phyloP scores from a whole-genome alignment of 1,140 invertebrate genomes.

The Zeugodacus cucurbitae region DNA sequence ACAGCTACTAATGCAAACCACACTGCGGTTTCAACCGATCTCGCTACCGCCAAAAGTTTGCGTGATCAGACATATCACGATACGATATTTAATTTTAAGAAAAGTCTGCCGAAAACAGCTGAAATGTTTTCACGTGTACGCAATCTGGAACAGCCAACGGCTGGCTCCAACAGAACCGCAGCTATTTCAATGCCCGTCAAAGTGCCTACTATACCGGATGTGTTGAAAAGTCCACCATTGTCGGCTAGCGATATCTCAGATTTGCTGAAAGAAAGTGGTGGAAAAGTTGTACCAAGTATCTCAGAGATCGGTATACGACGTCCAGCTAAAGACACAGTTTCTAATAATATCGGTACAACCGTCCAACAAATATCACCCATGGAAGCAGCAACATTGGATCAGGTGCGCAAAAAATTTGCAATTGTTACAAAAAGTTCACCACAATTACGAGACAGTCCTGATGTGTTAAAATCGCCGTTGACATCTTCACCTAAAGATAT shows the following conservation, averaged over 20 bases:
- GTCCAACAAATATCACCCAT: background rate
- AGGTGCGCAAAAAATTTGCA: constrained; percentile 42
- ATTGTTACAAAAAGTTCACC: constrained; percentile 36
- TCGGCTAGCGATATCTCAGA: constrained; percentile 44
- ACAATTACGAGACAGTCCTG: background rate
- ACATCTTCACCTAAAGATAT: background rate
- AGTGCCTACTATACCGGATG: constrained; percentile 41
- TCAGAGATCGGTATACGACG: constrained; percentile 43
- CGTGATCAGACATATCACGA: background rate
- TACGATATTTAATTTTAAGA: constrained; percentile 8
- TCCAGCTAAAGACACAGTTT: background rate
- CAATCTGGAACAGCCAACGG: background rate
- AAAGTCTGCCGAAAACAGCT: background rate
- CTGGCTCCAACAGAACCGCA: background rate
- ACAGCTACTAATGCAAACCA: background rate
- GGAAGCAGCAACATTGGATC: constrained; percentile 25
- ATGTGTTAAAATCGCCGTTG: background rate
- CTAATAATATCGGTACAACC: background rate
- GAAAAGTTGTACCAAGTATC: background rate
- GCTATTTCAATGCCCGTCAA: constrained; percentile 7
- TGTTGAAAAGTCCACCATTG: constrained; percentile 47
- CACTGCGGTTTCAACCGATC: background rate
- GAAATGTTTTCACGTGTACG: background rate
- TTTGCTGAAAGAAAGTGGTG: constrained; percentile 41
- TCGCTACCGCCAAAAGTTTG: background rate